Evolutionary conservation across 2,113 vertebrate species (phyloP).

Genomic region (Agapornis roseicollis): DNA sequence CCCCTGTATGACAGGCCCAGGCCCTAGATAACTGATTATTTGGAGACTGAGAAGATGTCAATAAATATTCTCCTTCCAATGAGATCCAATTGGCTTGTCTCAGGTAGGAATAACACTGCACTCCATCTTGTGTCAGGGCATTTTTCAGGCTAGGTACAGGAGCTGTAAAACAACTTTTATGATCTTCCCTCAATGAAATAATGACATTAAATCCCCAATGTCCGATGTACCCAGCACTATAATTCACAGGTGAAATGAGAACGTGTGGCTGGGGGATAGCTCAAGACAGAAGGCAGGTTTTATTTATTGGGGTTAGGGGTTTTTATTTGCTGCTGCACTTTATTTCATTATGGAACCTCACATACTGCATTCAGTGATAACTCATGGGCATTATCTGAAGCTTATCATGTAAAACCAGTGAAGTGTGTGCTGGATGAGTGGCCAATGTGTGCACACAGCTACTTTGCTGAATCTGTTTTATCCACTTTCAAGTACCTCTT

Average conservation of each 20-base stretch:
- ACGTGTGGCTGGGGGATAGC: neutral
- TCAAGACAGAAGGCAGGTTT: neutral
- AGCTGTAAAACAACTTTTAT: constrained; percentile 24
- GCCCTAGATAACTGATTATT: neutral
- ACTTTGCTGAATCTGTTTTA: constrained; percentile 8
- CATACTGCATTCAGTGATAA: neutral
- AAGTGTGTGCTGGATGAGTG: neutral
- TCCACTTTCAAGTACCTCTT: constrained; percentile 15
- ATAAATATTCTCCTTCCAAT: neutral
- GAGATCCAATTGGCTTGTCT: neutral
- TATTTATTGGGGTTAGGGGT: neutral
- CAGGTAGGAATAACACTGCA: neutral
- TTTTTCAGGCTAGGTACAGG: neutral
- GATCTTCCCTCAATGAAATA: neutral
- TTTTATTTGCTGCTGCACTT: neutral
- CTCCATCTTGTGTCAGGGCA: neutral
- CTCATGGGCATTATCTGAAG: neutral
- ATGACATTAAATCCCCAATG: neutral
- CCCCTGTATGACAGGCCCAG: fast-evolving
- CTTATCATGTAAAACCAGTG: neutral
- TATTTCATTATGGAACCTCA: neutral
- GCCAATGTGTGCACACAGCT: neutral
- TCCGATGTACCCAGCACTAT: neutral
- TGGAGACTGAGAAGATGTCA: neutral
- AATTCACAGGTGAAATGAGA: neutral